These are phyloP conservation scores for Dugesia japonica DNA, from an alignment of 2,888 invertebrate species.

Conservation along the genomic window DNA sequence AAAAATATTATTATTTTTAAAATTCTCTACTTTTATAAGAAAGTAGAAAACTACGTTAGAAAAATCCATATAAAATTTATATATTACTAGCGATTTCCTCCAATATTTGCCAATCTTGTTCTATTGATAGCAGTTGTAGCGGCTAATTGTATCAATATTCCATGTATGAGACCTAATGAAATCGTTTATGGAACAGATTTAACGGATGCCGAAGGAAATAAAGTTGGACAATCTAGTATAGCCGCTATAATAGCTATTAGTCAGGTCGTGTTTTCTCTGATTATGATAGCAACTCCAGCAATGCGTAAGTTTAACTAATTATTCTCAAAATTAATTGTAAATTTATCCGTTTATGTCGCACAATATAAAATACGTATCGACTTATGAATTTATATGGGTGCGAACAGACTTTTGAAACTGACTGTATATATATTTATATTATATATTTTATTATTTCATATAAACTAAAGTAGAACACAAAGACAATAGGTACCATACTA, in stretches of 20 bases:
- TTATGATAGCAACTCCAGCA: constrained; percentile 77
- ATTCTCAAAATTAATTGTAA: no score
- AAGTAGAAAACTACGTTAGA: neutral
- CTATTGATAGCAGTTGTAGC: neutral
- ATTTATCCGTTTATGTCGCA: no score
- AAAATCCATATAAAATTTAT: neutral
- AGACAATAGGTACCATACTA: no score
- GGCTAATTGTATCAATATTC: neutral
- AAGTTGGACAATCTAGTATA: neutral
- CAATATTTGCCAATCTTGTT: neutral
- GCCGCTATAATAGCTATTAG: constrained; percentile 72
- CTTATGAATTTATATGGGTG: no score
- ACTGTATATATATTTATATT: no score
- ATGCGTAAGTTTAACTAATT: constrained; percentile 46
- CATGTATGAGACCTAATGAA: neutral
- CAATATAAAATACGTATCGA: no score
- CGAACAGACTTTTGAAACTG: no score
- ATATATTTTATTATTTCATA: no score
- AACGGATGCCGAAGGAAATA: neutral
- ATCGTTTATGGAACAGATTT: neutral
- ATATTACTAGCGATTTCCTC: neutral
- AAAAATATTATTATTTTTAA: no score
- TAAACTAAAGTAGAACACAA: no score
- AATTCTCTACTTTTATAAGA: neutral
- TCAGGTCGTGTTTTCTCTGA: constrained; percentile 70